These are phyloP conservation scores for Eupithecia subumbrata DNA, from an alignment of 2,888 invertebrate genomes.

Conservation along the genomic window DNA sequence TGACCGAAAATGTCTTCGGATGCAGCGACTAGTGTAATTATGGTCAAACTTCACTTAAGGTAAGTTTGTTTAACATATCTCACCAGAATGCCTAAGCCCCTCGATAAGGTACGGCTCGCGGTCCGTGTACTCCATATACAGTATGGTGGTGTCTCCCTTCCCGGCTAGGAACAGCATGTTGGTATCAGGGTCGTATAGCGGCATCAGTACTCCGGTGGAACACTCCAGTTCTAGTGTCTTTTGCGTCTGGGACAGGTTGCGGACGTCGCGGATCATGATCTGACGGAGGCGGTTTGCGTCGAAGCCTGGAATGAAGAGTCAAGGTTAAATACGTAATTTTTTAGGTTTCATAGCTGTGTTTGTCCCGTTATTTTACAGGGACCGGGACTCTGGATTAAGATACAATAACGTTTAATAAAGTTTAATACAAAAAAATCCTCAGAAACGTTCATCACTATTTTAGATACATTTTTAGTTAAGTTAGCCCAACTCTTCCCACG, in stretches of 20 bases:
- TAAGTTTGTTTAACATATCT: too few relatives aligned
- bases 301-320: constrained; percentile 82
- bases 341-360: too few relatives aligned
- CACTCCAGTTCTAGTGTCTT: constrained; percentile 92
- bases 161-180: constrained; percentile 97
- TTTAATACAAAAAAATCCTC: too few relatives aligned
- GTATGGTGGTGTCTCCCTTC: constrained; percentile 96
- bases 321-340: not conserved
- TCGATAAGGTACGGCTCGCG: constrained; percentile 95
- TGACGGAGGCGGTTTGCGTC: constrained; percentile 94
- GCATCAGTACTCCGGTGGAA: constrained; percentile 95
- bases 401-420: too few relatives aligned
- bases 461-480: too few relatives aligned
- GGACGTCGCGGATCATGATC: constrained; percentile 93
- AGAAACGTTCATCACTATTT: too few relatives aligned
- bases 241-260: constrained; percentile 90
- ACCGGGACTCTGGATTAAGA: too few relatives aligned
- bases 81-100: constrained; percentile 91
- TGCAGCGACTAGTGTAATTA: too few relatives aligned
- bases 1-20: too few relatives aligned
- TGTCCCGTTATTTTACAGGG: too few relatives aligned
- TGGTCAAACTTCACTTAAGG: too few relatives aligned
- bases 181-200: constrained; percentile 96
- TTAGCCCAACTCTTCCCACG: too few relatives aligned
- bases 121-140: constrained; percentile 95